Conservation (phyloP, 37 sponge, comb jelly and placozoan species). For the Theonella swinhoei region DNA sequence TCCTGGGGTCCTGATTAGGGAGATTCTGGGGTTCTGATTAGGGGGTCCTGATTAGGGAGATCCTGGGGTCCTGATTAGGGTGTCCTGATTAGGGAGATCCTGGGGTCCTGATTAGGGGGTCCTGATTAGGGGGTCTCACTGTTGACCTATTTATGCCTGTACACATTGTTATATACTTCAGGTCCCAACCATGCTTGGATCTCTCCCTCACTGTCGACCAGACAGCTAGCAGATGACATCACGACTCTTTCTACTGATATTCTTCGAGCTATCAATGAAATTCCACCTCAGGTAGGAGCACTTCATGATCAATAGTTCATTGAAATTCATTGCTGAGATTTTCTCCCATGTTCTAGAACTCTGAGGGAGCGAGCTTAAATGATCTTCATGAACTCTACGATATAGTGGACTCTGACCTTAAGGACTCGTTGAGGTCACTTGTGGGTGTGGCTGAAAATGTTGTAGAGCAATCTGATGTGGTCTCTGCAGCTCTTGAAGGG, state of each 20-base stretch:
- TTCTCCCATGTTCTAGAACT: background rate
- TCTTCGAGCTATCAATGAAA: conserved; percentile 1
- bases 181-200: conserved; percentile 44
- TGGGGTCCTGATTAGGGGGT: too few species aligned
- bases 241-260: background rate
- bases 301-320: background rate
- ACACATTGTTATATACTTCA: too few species aligned
- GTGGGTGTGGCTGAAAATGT: background rate
- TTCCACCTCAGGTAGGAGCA: conserved; percentile 6
- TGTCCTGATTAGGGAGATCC: too few species aligned
- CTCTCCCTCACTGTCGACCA: background rate
- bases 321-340: background rate
- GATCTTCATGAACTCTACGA: background rate
- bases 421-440: background rate
- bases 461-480: background rate
- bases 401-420: background rate
- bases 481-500: background rate
- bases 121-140: too few species aligned
- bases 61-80: too few species aligned
- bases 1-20: too few species aligned
- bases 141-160: too few species aligned
- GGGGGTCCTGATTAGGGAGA: too few species aligned
- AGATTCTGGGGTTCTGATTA: too few species aligned
- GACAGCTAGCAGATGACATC: background rate
- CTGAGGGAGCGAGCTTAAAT: too few species aligned